phyloP scores from a whole-genome alignment of 1,140 invertebrate genomes.

The Nasonia longicornis region DNA sequence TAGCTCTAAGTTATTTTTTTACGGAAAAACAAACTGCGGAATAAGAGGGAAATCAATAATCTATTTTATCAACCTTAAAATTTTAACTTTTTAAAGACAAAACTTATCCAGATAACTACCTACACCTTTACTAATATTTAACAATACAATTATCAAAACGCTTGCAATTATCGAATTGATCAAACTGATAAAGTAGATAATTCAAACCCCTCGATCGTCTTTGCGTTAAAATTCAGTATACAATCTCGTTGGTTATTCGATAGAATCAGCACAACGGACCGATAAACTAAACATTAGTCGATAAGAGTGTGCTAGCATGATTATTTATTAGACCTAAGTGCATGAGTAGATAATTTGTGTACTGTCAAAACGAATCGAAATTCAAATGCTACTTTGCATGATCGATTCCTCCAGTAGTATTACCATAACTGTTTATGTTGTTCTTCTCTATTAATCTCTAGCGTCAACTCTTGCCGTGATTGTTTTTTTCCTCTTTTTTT shows the following conservation, averaged over 20 bases:
- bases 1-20: conserved; percentile 25
- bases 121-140: neutral
- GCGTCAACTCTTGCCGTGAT: neutral
- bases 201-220: neutral
- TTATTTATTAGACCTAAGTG: conserved; percentile 33
- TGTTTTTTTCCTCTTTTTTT: neutral
- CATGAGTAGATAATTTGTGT: conserved; percentile 46
- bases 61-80: neutral
- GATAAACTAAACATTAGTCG: conserved; percentile 8
- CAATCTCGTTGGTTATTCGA: neutral
- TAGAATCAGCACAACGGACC: neutral
- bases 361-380: conserved; percentile 5
- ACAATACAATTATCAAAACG: neutral
- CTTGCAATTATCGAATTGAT: neutral
- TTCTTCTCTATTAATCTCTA: conserved; percentile 3
- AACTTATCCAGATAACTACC: neutral
- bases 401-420: conserved; percentile 10
- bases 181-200: neutral
- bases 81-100: neutral
- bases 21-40: neutral
- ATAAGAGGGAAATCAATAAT: neutral
- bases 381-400: conserved; percentile 23
- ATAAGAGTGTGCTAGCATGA: conserved; percentile 40
- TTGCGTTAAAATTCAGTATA: neutral
- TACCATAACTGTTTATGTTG: conserved; percentile 1